Evolutionary conservation across 2,113 vertebrate species (phyloP).

Genomic region (Oreocharis arfaki): DNA sequence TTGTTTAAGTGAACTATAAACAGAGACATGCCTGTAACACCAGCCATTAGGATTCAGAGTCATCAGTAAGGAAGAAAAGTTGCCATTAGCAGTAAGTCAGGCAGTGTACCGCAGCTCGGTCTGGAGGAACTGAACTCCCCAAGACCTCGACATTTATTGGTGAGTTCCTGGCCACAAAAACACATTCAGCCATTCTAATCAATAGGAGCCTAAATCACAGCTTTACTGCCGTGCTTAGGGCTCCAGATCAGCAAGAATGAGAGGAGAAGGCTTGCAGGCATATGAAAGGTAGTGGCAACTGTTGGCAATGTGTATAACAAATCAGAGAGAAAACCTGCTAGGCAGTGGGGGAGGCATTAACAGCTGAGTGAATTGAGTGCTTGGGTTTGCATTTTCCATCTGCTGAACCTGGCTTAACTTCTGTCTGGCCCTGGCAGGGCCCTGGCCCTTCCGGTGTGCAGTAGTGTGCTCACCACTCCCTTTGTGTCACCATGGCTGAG

Average conservation of each 20-base stretch:
- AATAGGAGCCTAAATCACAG: neutral
- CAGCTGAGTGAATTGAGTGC: neutral
- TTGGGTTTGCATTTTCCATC: neutral
- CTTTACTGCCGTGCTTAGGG: neutral
- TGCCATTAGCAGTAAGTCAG: neutral
- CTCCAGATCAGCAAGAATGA: neutral
- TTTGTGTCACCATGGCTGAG: neutral
- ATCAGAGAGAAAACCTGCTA: neutral
- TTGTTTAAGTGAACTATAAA: constrained; percentile 15
- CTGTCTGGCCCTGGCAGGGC: neutral
- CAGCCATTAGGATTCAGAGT: neutral
- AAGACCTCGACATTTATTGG: neutral
- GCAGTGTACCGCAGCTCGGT: neutral
- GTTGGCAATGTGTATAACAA: neutral
- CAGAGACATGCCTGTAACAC: constrained; percentile 1
- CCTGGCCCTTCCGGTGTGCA: rapidly evolving
- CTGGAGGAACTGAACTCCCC: neutral
- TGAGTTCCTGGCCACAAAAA: neutral
- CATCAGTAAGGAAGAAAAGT: neutral
- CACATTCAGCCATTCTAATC: neutral
- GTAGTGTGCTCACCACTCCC: rapidly evolving
- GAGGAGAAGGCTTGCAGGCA: neutral
- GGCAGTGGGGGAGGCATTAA: neutral
- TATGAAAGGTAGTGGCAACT: neutral
- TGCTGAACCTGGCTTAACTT: neutral